Evolutionary conservation across 2,888 invertebrate species (phyloP).

Genomic region (Dyspetes luteomarginatus): DNA sequence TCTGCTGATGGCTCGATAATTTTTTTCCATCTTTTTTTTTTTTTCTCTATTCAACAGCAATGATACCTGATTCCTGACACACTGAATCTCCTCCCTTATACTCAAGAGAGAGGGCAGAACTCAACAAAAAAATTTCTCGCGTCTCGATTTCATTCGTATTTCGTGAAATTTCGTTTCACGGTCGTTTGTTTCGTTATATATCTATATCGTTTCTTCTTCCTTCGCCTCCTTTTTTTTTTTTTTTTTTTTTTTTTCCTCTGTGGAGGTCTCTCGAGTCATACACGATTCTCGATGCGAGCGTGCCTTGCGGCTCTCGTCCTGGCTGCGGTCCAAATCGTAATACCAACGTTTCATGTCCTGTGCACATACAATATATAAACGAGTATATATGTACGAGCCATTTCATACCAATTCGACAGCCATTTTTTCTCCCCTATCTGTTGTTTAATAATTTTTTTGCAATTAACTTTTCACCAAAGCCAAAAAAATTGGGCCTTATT

Average conservation of each 20-base stretch:
- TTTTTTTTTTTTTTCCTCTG: background rate
- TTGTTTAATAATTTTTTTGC: no score
- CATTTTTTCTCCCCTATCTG: no score
- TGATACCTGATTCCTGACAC: constrained; percentile 27
- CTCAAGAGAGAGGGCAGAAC: constrained; percentile 3
- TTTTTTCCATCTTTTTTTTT: no score
- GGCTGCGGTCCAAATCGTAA: constrained; percentile 48
- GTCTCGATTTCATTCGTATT: constrained; percentile 25
- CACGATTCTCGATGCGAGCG: constrained; percentile 26
- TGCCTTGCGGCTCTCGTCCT: constrained; percentile 28
- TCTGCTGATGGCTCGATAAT: no score
- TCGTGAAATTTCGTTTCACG: constrained; percentile 52
- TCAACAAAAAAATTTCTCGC: background rate
- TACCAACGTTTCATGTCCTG: constrained; percentile 44
- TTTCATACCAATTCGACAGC: no score
- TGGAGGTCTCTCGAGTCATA: constrained; percentile 25
- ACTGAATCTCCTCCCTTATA: constrained; percentile 4
- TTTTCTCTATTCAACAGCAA: constrained; percentile 12
- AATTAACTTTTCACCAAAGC: no score
- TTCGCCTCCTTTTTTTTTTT: background rate
- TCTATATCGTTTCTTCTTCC: background rate
- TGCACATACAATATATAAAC: constrained; percentile 19
- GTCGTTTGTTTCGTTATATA: constrained; percentile 40
- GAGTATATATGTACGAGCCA: background rate
- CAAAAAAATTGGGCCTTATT: no score